phyloP scores from a whole-genome alignment of 2,113 vertebrate genomes.

The Prochilodus magdalenae region DNA sequence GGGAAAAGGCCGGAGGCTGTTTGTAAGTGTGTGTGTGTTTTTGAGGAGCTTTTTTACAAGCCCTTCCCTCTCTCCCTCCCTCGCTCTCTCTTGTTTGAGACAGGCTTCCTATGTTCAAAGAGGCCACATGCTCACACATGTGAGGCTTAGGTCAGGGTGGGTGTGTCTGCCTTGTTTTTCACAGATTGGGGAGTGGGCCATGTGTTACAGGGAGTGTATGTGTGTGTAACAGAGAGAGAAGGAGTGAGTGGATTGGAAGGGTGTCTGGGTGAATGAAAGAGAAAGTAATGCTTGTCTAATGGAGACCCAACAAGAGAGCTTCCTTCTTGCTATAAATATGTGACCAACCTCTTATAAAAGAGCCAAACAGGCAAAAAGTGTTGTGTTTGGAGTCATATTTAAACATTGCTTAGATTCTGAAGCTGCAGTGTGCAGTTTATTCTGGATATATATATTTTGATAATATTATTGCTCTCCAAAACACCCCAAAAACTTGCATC shows the following conservation, averaged over 20 bases:
- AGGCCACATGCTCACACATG: constrained; percentile 66
- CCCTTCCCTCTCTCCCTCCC: not conserved
- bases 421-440: too few species aligned
- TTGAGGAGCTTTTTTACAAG: not conserved
- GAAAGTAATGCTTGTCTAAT: not conserved
- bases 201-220: constrained; percentile 44
- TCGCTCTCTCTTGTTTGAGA: not conserved
- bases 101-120: constrained; percentile 36
- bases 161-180: constrained; percentile 70
- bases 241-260: not conserved
- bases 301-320: constrained; percentile 58
- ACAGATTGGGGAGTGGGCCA: constrained; percentile 63
- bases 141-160: constrained; percentile 65
- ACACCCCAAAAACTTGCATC: too few species aligned
- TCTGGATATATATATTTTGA: too few species aligned
- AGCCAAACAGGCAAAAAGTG: not conserved
- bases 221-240: constrained; percentile 11
- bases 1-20: not conserved
- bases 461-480: too few species aligned
- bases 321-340: not conserved
- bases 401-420: too few species aligned
- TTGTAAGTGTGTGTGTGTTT: not conserved
- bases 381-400: too few species aligned
- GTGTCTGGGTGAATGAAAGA: constrained; percentile 3
- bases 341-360: not conserved